phyloP scores from a whole-genome alignment of 2,113 vertebrate genomes.

The Dolichallabes microphthalmus region DNA sequence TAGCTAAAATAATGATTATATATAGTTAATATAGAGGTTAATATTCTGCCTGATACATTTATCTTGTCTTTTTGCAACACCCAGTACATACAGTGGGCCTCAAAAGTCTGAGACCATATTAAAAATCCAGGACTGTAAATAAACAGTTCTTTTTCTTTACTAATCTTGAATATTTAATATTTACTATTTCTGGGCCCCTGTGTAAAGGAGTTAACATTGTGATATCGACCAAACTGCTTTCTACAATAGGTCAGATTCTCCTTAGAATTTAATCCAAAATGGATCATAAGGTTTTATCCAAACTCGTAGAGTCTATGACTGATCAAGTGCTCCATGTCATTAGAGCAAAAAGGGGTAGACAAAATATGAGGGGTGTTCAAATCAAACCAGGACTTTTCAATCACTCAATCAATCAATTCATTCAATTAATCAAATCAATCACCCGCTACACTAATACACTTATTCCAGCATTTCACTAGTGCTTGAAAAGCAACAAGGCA shows the following conservation, averaged over 20 bases:
- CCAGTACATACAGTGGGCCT: neutral
- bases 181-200: neutral
- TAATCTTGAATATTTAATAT: neutral
- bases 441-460: too few species aligned
- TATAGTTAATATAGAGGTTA: too few species aligned
- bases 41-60: neutral
- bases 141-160: neutral
- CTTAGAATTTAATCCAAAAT: neutral
- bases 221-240: neutral
- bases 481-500: too few species aligned
- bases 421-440: too few species aligned
- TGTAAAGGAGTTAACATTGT: neutral
- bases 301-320: neutral
- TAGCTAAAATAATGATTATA: neutral
- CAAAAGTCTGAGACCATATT: neutral
- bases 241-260: neutral
- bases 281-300: neutral
- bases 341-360: neutral
- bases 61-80: neutral
- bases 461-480: too few species aligned
- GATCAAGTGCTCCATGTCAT: neutral
- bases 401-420: too few species aligned
- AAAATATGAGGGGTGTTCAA: too few species aligned
- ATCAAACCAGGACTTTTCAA: too few species aligned
- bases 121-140: neutral